These are phyloP conservation scores for Coptodon bakossiorum DNA, from an alignment of 2,113 vertebrate genomes.

Conservation along the genomic window DNA sequence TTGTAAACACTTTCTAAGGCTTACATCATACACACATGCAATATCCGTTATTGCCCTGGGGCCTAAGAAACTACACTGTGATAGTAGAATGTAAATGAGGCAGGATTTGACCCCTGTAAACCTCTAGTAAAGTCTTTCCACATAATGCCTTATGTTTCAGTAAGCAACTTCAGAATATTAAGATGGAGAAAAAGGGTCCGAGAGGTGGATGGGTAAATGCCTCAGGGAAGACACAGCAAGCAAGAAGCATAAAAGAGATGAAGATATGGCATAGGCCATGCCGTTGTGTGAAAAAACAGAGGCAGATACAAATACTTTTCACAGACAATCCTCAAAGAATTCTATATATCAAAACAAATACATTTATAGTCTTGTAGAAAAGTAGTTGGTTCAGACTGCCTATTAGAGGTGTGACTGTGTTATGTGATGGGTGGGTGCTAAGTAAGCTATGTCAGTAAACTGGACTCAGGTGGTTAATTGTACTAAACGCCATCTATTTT, in stretches of 20 bases:
- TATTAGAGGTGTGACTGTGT: not conserved
- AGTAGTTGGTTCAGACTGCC: not conserved
- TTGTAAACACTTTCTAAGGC: not conserved
- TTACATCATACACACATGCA: not conserved
- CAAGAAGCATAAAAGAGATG: constrained; percentile 3
- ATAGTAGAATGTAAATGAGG: constrained; percentile 57
- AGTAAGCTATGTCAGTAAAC: not conserved
- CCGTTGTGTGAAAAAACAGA: constrained; percentile 14
- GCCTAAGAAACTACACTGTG: not conserved
- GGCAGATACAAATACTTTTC: not conserved
- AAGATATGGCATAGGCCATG: not conserved
- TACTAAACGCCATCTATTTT: not conserved
- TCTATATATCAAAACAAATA: not conserved
- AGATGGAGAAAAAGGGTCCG: not conserved
- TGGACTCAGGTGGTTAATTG: not conserved
- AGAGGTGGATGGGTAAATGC: not conserved
- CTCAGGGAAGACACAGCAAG: constrained; percentile 15
- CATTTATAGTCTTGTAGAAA: not conserved
- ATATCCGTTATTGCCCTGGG: constrained; percentile 15
- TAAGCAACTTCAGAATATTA: constrained; percentile 10
- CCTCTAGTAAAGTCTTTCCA: not conserved
- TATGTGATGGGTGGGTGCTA: not conserved
- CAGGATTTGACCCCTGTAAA: constrained; percentile 22
- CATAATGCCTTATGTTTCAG: constrained; percentile 35
- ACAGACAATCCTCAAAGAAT: not conserved